Evolutionary conservation across 2,797 vertebrate genomes (phyloP).

Genomic region (Hirundo rustica): DNA sequence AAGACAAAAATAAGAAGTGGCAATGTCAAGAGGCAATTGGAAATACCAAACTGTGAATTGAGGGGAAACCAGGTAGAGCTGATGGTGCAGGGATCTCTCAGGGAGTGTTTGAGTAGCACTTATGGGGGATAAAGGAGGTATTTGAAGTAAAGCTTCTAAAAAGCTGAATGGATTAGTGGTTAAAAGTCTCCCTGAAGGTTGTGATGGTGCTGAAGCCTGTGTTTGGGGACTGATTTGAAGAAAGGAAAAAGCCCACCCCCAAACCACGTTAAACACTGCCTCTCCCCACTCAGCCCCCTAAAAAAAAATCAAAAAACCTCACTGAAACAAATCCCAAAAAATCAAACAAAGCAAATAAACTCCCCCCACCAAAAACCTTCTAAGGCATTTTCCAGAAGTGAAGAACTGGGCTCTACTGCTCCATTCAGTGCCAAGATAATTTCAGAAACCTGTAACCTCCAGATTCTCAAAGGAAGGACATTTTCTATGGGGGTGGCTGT

Average conservation of each 20-base stretch:
- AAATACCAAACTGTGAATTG: not conserved
- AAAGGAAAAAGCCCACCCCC: not conserved
- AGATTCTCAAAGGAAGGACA: not conserved
- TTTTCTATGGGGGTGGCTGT: not conserved
- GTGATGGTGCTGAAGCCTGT: not conserved
- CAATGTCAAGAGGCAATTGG: not conserved
- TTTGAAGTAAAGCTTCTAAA: not conserved
- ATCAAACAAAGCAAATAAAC: not conserved
- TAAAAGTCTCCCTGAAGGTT: not conserved
- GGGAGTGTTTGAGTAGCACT: not conserved
- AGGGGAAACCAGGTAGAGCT: not conserved
- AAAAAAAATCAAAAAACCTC: not conserved
- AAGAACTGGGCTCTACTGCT: not conserved
- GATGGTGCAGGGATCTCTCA: not conserved
- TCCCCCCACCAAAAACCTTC: fast-evolving
- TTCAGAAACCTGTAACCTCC: not conserved
- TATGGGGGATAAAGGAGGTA: not conserved
- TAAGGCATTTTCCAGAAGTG: not conserved
- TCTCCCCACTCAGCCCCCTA: no score
- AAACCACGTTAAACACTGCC: not conserved
- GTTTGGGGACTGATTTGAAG: not conserved
- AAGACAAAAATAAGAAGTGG: not conserved
- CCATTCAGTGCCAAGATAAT: not conserved
- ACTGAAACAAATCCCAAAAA: not conserved
- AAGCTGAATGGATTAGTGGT: not conserved